Conservation (phyloP, 2,888 invertebrate species). For the Girardia tigrina region DNA sequence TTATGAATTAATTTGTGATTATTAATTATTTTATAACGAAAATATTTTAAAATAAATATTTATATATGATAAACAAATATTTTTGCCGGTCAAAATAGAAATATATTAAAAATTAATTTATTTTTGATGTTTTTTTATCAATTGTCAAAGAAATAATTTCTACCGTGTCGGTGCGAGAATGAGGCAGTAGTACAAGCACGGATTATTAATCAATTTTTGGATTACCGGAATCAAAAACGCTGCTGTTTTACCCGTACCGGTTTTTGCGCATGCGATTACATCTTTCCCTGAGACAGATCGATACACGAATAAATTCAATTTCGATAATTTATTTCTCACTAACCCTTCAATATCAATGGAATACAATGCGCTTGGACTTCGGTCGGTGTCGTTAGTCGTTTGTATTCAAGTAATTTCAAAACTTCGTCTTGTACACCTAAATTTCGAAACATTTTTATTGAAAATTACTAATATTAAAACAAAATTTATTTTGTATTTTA, state of each 20-base stretch:
- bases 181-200: not conserved
- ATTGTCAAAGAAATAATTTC: too few relatives aligned
- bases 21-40: too few relatives aligned
- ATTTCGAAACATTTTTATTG: not conserved
- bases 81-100: too few relatives aligned
- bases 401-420: not conserved
- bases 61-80: too few relatives aligned
- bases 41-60: too few relatives aligned
- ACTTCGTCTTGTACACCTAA: not conserved
- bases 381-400: not conserved
- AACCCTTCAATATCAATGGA: not conserved
- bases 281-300: too few relatives aligned
- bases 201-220: slow-evolving; percentile 11
- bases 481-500: not conserved
- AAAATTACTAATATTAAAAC: not conserved
- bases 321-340: too few relatives aligned
- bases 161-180: too few relatives aligned
- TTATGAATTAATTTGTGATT: too few relatives aligned
- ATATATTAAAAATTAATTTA: too few relatives aligned
- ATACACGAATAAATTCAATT: too few relatives aligned
- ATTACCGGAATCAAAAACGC: slow-evolving; percentile 31
- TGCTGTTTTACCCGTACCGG: slow-evolving; percentile 33
- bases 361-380: slow-evolving; percentile 6
- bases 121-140: too few relatives aligned
- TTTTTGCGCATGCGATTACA: slow-evolving; percentile 30